phyloP scores from a whole-genome alignment of 2,113 vertebrate genomes.

The Gymnarchus niloticus region DNA sequence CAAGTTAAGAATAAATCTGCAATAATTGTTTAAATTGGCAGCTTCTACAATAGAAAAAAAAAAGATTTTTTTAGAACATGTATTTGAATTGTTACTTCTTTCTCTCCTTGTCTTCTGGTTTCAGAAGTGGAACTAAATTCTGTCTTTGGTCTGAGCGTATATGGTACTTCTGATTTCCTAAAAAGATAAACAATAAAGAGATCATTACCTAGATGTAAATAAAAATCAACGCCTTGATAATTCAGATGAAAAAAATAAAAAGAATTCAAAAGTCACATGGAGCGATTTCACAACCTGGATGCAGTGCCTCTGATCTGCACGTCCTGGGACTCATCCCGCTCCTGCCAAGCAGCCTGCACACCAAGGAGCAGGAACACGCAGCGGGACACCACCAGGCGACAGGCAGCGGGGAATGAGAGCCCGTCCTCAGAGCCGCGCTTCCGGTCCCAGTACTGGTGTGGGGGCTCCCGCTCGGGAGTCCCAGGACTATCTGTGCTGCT shows the following conservation, averaged over 20 bases:
- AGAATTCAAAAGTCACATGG: neutral
- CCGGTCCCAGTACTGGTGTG: slow-evolving; percentile 47
- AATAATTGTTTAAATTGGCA: neutral
- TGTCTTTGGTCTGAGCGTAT: slow-evolving; percentile 24
- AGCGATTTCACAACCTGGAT: slow-evolving; percentile 45
- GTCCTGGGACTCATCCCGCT: slow-evolving; percentile 45
- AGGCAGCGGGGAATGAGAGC: slow-evolving; percentile 59
- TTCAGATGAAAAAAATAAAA: neutral
- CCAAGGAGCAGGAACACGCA: slow-evolving; percentile 68
- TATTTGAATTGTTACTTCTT: slow-evolving; percentile 28
- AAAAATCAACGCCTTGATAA: neutral
- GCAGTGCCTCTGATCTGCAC: slow-evolving; percentile 28
- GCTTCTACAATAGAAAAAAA: too few species aligned
- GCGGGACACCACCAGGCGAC: slow-evolving; percentile 65
- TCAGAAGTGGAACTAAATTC: slow-evolving; percentile 32
- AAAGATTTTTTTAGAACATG: neutral
- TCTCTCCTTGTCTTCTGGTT: slow-evolving; percentile 47
- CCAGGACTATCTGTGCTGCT: slow-evolving; percentile 60
- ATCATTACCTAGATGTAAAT: neutral
- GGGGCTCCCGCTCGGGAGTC: slow-evolving; percentile 53
- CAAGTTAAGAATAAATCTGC: neutral
- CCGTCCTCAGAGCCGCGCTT: slow-evolving; percentile 46
- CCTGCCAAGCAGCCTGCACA: slow-evolving; percentile 62
- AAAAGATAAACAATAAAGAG: slow-evolving; percentile 5
- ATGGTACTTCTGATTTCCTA: slow-evolving; percentile 50